phyloP scores from a whole-genome alignment of 2,888 invertebrate genomes.

The Apodemia zela region DNA sequence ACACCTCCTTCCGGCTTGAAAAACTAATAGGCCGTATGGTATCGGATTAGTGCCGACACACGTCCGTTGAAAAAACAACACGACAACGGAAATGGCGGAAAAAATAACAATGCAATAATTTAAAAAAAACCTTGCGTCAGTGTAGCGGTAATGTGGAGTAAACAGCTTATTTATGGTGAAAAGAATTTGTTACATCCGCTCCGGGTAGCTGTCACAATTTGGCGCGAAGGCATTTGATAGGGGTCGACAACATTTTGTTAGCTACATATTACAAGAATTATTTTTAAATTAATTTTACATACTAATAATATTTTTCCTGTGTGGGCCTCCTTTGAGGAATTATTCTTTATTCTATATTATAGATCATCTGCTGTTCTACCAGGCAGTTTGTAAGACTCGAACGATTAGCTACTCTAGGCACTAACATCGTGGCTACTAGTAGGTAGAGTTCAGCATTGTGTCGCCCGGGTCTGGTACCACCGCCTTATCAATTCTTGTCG shows the following conservation, averaged over 20 bases:
- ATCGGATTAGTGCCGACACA: conserved; percentile 15
- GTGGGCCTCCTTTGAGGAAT: no score
- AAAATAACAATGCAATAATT: conserved; percentile 15
- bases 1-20: conserved; percentile 15
- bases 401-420: no score
- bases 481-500: no score
- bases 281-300: no score
- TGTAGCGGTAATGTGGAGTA: conserved; percentile 21
- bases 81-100: conserved; percentile 10
- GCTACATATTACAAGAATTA: no score
- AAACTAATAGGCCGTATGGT: conserved; percentile 4
- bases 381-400: no score
- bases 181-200: conserved; percentile 37
- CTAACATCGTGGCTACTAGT: no score
- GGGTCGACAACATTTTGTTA: background rate
- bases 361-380: no score
- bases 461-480: no score
- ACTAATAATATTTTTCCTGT: no score
- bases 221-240: conserved; percentile 29
- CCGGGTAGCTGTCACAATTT: conserved; percentile 33
- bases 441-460: no score
- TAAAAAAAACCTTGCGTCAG: conserved; percentile 14
- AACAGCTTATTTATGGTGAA: conserved; percentile 37
- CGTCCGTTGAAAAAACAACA: conserved; percentile 6
- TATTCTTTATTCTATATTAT: no score